phyloP scores from a whole-genome alignment of 2,888 invertebrate genomes.

The Melieria crassipennis region DNA sequence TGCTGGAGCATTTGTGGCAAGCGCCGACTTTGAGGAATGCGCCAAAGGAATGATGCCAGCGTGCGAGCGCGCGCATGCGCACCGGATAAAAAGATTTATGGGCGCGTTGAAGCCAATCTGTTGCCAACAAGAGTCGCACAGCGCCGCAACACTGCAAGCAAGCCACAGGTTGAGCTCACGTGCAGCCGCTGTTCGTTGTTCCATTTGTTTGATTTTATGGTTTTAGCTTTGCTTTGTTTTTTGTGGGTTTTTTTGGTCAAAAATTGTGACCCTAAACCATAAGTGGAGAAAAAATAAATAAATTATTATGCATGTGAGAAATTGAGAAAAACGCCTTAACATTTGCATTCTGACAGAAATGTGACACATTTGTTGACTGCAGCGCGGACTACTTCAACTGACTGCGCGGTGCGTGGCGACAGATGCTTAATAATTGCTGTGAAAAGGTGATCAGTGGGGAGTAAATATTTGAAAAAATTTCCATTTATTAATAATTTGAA shows the following conservation, averaged over 20 bases:
- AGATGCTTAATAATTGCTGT: no score
- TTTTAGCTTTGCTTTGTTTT: no score
- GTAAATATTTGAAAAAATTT: no score
- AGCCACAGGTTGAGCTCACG: neutral
- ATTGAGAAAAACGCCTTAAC: neutral
- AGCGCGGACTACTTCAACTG: no score
- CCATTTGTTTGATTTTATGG: no score
- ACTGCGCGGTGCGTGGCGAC: no score
- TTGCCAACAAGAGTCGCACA: neutral
- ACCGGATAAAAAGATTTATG: slow-evolving; percentile 14
- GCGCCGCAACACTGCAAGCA: neutral
- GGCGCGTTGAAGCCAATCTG: neutral
- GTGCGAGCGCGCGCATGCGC: slow-evolving; percentile 14
- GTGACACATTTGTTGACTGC: neutral
- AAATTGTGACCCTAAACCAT: neutral
- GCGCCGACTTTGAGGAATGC: neutral
- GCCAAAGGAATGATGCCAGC: neutral
- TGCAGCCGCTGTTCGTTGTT: neutral
- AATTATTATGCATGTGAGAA: neutral
- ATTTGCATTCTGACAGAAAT: slow-evolving; percentile 2
- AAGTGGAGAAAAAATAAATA: neutral
- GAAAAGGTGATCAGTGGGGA: no score
- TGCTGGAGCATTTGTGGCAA: neutral
- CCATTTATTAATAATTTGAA: no score
- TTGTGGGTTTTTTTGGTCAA: no score